These are phyloP conservation scores for Drosophila pegasa DNA, from an alignment of 2,888 invertebrate species.

Conservation along the genomic window DNA sequence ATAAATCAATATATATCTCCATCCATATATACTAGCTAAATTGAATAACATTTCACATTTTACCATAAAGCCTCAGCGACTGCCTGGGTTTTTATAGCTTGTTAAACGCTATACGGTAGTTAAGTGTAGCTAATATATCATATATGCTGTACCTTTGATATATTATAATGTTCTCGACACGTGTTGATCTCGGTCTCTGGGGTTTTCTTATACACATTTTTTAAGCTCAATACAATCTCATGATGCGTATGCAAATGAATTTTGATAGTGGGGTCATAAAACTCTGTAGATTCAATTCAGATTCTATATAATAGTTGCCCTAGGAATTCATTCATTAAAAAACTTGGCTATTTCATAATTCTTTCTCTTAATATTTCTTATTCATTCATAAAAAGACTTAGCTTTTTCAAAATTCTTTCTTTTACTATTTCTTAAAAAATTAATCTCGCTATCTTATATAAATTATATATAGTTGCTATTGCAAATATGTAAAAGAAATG, in stretches of 20 bases:
- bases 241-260: too few species aligned
- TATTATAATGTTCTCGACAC: background rate
- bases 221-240: too few species aligned
- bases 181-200: background rate
- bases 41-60: background rate
- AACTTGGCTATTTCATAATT: too few species aligned
- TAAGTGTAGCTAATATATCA: background rate
- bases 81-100: background rate
- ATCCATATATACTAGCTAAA: background rate
- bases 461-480: background rate
- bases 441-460: background rate
- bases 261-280: too few species aligned
- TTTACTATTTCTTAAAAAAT: too few species aligned
- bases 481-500: too few species aligned
- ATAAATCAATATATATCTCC: background rate
- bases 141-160: background rate
- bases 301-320: too few species aligned
- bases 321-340: too few species aligned
- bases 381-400: too few species aligned
- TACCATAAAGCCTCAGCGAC: background rate
- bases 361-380: too few species aligned
- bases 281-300: background rate
- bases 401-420: too few species aligned
- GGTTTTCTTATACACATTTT: constrained; percentile 2
- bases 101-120: background rate